Evolutionary conservation across 53 echinoderm and acorn worm genomes (phyloP).

Genomic region (Holothuria leucospilota): DNA sequence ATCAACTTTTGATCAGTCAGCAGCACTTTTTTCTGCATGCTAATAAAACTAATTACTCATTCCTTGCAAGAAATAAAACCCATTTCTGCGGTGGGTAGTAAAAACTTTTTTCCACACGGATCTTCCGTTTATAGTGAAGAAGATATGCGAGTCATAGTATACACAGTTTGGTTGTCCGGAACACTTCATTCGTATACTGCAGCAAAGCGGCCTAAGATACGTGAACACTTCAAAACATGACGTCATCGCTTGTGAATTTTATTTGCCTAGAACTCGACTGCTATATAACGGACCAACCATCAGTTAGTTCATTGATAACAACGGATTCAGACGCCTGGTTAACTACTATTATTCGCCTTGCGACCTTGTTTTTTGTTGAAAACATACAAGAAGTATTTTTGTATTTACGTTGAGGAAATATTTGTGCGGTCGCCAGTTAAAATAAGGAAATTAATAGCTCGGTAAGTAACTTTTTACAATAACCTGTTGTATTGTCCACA

Average conservation of each 20-base stretch:
- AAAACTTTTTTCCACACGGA: no score
- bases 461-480: neutral
- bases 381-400: constrained; percentile 11
- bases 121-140: no score
- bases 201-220: neutral
- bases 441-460: neutral
- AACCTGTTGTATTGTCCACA: neutral
- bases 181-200: neutral
- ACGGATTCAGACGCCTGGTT: neutral
- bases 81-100: no score
- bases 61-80: no score
- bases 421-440: neutral
- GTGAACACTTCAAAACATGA: neutral
- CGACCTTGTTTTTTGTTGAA: neutral
- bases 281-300: constrained; percentile 6
- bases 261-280: constrained; percentile 10
- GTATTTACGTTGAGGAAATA: neutral
- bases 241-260: constrained; percentile 41
- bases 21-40: no score
- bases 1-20: no score
- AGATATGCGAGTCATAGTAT: no score
- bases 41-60: no score
- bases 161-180: constrained; percentile 15
- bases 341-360: constrained; percentile 14
- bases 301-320: constrained; percentile 5